Conservation (phyloP, 1,140 invertebrate genomes). For the Dreissena polymorpha region DNA sequence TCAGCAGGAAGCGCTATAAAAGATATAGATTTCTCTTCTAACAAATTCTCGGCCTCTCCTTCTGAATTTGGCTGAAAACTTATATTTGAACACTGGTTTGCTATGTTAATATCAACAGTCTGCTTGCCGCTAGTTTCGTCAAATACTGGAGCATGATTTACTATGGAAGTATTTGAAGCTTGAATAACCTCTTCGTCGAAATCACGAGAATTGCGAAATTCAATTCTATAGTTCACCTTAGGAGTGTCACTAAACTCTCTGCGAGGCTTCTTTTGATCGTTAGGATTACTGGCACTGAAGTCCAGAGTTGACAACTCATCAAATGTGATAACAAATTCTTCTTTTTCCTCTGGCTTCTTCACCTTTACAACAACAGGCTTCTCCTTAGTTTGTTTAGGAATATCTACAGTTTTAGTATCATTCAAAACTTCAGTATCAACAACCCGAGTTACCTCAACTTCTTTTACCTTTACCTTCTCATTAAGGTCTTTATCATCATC, state of each 20-base stretch:
- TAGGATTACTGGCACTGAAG: constrained; percentile 62
- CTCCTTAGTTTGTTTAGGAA: no score
- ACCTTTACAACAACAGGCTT: no score
- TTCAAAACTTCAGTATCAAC: no score
- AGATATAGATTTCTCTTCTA: constrained; percentile 69
- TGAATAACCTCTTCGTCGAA: constrained; percentile 18
- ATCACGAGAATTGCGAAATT: constrained; percentile 47
- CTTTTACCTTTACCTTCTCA: not conserved
- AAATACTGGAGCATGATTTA: constrained; percentile 38
- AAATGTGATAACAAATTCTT: constrained; percentile 74
- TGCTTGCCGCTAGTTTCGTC: constrained; percentile 35
- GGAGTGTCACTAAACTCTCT: constrained; percentile 27
- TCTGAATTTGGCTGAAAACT: constrained; percentile 63
- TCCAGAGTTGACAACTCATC: constrained; percentile 71
- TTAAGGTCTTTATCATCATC: not conserved
- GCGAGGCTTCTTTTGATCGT: constrained; percentile 14
- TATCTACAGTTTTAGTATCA: no score
- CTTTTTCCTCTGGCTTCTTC: constrained; percentile 65
- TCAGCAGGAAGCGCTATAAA: constrained; percentile 62
- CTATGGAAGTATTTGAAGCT: constrained; percentile 18
- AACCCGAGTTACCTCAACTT: no score
- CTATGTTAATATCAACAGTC: not conserved
- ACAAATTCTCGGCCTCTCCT: constrained; percentile 61
- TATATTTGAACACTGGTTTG: constrained; percentile 58
- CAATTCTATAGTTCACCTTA: constrained; percentile 50